Percentiles rank a stretch among this genome's conserved stretches.
These are phyloP conservation scores for Rhynchomys soricoides DNA, from an alignment of 2,113 vertebrate species.

Conservation along the genomic window DNA sequence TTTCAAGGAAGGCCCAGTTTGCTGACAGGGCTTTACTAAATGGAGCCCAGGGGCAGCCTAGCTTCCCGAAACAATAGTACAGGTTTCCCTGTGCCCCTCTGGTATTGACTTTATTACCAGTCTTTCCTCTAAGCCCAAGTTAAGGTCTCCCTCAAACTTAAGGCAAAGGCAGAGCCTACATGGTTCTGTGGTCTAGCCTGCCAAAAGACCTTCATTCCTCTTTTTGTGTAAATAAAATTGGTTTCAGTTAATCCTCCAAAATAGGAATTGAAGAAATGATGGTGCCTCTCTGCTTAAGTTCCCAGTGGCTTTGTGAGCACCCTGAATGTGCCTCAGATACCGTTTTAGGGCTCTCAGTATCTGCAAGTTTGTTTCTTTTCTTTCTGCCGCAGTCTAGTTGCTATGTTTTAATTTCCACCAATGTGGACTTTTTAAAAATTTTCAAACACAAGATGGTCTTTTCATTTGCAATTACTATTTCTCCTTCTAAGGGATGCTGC, in stretches of 20 bases:
- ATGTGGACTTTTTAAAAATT: background rate
- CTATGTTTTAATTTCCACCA: background rate
- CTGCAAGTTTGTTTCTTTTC: background rate
- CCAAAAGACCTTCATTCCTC: background rate
- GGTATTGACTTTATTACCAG: background rate
- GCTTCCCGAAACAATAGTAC: background rate
- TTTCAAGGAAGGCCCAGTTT: background rate
- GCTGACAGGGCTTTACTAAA: background rate
- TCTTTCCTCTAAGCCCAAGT: fast-evolving
- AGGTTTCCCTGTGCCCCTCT: background rate
- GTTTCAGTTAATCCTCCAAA: background rate
- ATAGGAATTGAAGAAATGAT: background rate
- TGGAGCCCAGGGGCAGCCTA: background rate
- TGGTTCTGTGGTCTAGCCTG: background rate
- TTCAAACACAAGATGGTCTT: background rate
- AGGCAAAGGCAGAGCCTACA: background rate
- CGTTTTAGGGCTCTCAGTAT: background rate
- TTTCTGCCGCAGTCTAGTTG: background rate
- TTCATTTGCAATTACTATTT: background rate
- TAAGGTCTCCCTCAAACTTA: background rate
- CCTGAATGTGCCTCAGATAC: background rate
- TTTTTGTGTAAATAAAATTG: background rate
- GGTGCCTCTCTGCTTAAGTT: background rate
- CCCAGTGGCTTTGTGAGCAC: background rate
- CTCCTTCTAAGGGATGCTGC: background rate